Base-by-base conservation (phyloP, 2,888 invertebrate species). In the Ophonus ardosiacus region DNA sequence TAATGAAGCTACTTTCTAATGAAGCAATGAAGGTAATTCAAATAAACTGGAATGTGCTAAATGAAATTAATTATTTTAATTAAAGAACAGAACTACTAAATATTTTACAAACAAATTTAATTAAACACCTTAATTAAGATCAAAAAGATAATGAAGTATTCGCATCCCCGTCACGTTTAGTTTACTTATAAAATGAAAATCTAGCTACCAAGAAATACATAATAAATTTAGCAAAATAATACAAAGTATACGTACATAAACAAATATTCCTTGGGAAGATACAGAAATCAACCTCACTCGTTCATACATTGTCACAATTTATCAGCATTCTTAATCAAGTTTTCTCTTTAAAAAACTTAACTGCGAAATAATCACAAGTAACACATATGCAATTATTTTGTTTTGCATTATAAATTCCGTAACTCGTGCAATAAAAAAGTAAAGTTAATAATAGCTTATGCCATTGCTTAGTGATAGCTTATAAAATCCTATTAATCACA, bases 401-500 rank as follows among this genome's bases (percentile, higher is more conserved):
- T 43, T 74, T 74, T 40, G 43, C 71, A 74, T 74, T 18, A 51
- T 74, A 40, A n/a, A 31, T 40, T 31, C 31, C 6, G n/a, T 63
- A 18, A 10, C 63, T 7, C 21, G 13, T 10, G 10, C 24, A 4
- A 63, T 10, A 63, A 63, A 24, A 18, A 63, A 0, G 1, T 6
- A n/a, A 18, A 2, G 4, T 13, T 74, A 43, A 74, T 43, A 74
- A 74, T 18, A 74, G 43, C 8, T 8, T 18, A 15, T 43, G 18
- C 51, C 18, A 74, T 17, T 21, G 15, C 17, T 6, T 71, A 43
- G 31, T 74, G 17, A 74, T 17, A 74, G 43, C 71, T 40, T 74
- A 51, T 74, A 74, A 74, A 74, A 74, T 43, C 43, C 17, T 17
- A 74, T 74, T 74, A 74, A 74, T 74, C 18, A 43, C 7, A 17